phyloP scores from a whole-genome alignment of 2,797 vertebrate genomes.

The Onychomys torridus region DNA sequence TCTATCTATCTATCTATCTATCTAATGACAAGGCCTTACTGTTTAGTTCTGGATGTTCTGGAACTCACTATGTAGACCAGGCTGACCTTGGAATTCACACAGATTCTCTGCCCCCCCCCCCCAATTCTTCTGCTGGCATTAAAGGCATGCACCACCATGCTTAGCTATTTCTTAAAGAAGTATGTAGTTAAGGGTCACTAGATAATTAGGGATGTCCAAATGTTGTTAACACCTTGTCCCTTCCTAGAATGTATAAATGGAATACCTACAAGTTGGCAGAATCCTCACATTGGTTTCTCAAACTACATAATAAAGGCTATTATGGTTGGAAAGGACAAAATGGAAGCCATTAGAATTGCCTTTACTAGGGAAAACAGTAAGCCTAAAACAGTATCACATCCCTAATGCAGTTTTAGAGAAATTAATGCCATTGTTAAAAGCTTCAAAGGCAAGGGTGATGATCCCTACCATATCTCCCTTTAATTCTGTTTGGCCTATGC shows the following conservation, averaged over 20 bases:
- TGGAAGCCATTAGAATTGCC: background rate
- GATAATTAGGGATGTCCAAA: background rate
- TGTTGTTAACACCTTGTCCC: background rate
- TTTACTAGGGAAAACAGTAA: background rate
- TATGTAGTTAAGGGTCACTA: background rate
- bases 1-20: too few relatives aligned
- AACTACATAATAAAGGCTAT: background rate
- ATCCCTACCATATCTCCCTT: background rate
- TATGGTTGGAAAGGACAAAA: background rate
- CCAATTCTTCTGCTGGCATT: background rate
- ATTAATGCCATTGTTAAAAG: background rate
- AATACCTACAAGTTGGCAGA: background rate
- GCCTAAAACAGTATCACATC: background rate
- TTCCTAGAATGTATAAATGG: background rate
- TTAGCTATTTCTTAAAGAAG: background rate
- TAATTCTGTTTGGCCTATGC: background rate
- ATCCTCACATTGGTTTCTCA: background rate
- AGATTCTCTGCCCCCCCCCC: background rate
- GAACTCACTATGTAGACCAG: background rate
- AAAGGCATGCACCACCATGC: background rate
- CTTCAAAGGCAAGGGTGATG: background rate
- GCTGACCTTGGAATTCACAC: background rate
- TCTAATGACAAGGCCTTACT: too few relatives aligned
- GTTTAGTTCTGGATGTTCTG: too few relatives aligned
- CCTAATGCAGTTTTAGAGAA: background rate